Evolutionary conservation across 2,888 invertebrate species (phyloP).

Genomic region (Bedellia somnulentella): DNA sequence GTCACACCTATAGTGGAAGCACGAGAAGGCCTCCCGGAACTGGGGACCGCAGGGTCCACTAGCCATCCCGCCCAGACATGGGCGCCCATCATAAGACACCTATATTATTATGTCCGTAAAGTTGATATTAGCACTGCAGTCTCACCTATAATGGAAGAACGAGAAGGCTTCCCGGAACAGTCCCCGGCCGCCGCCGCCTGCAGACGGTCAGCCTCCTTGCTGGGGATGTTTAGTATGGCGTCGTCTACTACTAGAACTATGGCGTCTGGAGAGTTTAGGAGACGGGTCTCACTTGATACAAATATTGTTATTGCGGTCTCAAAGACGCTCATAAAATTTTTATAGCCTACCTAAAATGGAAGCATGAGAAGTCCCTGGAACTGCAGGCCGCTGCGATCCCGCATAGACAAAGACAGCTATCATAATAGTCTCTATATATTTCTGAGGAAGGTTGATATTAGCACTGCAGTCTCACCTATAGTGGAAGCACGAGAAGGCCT

Average conservation of each 20-base stretch:
- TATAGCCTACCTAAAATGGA: too few species aligned
- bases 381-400: too few species aligned
- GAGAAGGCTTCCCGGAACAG: slow-evolving; percentile 92
- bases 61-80: slow-evolving; percentile 96
- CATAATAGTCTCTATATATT: too few species aligned
- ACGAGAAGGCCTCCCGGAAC: slow-evolving; percentile 92
- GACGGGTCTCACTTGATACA: too few species aligned
- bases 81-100: too few species aligned
- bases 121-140: too few species aligned
- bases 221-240: slow-evolving; percentile 76
- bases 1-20: slow-evolving; percentile 90
- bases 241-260: slow-evolving; percentile 79
- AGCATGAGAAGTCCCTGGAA: too few species aligned
- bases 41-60: slow-evolving; percentile 93
- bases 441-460: too few species aligned
- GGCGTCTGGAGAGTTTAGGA: slow-evolving; percentile 77
- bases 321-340: too few species aligned
- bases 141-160: slow-evolving; percentile 84
- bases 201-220: slow-evolving; percentile 65
- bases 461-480: slow-evolving; percentile 70
- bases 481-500: slow-evolving; percentile 95
- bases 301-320: too few species aligned
- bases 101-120: too few species aligned
- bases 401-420: too few species aligned
- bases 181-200: slow-evolving; percentile 78